phyloP scores from a whole-genome alignment of 2,113 vertebrate genomes.

The Scopus umbretta region DNA sequence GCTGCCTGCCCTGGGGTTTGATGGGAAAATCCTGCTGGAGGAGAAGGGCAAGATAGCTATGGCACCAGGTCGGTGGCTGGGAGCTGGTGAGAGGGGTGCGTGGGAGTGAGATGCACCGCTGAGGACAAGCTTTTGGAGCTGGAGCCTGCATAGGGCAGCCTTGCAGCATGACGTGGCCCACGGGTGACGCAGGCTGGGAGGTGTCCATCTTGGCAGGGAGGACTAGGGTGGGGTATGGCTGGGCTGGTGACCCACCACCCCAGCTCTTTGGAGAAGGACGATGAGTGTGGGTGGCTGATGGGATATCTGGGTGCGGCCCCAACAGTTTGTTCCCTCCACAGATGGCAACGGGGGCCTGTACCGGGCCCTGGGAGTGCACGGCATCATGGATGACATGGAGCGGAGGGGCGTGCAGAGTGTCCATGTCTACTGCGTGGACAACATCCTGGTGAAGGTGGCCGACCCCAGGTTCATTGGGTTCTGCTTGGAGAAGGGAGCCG shows the following conservation, averaged over 20 bases:
- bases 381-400: slow-evolving; percentile 88
- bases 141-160: neutral
- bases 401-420: slow-evolving; percentile 77
- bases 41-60: slow-evolving; percentile 88
- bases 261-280: neutral
- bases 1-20: slow-evolving; percentile 93
- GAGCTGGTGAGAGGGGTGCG: fast-evolving
- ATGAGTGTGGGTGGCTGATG: fast-evolving
- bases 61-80: slow-evolving; percentile 83
- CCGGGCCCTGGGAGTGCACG: slow-evolving; percentile 83
- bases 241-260: neutral
- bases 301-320: fast-evolving
- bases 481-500: slow-evolving; percentile 88
- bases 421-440: slow-evolving; percentile 95
- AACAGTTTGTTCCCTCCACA: neutral
- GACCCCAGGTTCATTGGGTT: slow-evolving; percentile 94
- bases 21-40: slow-evolving; percentile 91
- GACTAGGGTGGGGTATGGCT: neutral
- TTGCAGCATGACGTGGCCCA: fast-evolving
- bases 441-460: slow-evolving; percentile 95
- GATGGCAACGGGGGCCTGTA: slow-evolving; percentile 97
- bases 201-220: neutral
- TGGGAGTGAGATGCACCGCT: fast-evolving
- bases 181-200: neutral
- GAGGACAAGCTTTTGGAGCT: neutral